phyloP scores from a whole-genome alignment of 2,797 vertebrate species.

The Poeciliopsis gracilis region DNA sequence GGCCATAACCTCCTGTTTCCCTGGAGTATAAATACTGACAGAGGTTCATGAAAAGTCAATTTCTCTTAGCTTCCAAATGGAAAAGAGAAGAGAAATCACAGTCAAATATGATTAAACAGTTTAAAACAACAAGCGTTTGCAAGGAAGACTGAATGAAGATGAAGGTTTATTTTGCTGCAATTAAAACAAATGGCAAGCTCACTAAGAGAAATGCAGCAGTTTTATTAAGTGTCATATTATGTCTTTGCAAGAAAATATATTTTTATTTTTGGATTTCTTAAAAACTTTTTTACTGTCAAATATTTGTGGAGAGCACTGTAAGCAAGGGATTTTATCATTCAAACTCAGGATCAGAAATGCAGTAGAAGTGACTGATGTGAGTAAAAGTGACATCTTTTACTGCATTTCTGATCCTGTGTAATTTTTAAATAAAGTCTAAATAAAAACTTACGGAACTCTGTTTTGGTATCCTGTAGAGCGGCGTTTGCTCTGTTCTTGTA shows the following conservation, averaged over 20 bases:
- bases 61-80: background rate
- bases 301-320: background rate
- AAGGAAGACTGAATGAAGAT: background rate
- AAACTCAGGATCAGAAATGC: background rate
- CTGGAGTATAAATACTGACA: background rate
- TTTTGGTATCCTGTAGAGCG: slow-evolving; percentile 76
- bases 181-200: background rate
- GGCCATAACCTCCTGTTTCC: background rate
- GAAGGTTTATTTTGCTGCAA: background rate
- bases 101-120: background rate
- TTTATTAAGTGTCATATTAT: background rate
- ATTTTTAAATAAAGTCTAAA: slow-evolving; percentile 3
- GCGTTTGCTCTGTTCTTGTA: slow-evolving; percentile 75
- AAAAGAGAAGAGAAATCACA: background rate
- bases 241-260: background rate
- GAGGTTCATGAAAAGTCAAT: background rate
- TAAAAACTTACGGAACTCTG: slow-evolving; percentile 80
- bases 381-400: no score
- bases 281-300: background rate
- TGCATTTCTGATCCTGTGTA: background rate
- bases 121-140: background rate
- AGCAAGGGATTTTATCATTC: background rate
- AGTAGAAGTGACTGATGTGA: no score
- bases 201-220: background rate
- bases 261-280: background rate